Evolutionary conservation across 1,140 invertebrate genomes (phyloP).

Genomic region (Sitobion miscanthi): DNA sequence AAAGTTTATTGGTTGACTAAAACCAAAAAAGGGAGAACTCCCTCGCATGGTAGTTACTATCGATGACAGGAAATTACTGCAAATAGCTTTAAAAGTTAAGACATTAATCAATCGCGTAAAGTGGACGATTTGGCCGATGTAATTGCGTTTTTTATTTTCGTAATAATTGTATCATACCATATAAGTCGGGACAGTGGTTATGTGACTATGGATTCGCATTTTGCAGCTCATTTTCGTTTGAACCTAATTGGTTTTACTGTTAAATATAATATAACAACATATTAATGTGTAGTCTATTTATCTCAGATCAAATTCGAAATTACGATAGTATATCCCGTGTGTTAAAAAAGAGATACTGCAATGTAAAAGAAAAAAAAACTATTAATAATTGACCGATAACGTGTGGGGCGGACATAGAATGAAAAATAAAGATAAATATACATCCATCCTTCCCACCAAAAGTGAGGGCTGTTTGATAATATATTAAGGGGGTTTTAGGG

Average conservation of each 20-base stretch:
- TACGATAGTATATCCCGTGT: not conserved
- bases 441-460: too few relatives aligned
- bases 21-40: not conserved
- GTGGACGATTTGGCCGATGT: not conserved
- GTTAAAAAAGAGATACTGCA: not conserved
- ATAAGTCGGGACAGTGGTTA: not conserved
- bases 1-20: not conserved
- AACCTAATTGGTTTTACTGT: not conserved
- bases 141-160: not conserved
- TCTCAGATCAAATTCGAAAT: not conserved
- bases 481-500: too few relatives aligned
- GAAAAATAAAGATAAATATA: not conserved
- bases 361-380: not conserved
- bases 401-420: not conserved
- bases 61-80: not conserved
- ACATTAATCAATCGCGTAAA: not conserved
- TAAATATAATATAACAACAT: not conserved
- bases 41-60: not conserved
- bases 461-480: not conserved
- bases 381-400: not conserved
- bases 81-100: not conserved
- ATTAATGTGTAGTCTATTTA: not conserved
- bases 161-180: not conserved
- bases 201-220: not conserved
- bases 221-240: not conserved